phyloP scores from a whole-genome alignment of 2,797 vertebrate genomes.

The Danio jaintianensis region DNA sequence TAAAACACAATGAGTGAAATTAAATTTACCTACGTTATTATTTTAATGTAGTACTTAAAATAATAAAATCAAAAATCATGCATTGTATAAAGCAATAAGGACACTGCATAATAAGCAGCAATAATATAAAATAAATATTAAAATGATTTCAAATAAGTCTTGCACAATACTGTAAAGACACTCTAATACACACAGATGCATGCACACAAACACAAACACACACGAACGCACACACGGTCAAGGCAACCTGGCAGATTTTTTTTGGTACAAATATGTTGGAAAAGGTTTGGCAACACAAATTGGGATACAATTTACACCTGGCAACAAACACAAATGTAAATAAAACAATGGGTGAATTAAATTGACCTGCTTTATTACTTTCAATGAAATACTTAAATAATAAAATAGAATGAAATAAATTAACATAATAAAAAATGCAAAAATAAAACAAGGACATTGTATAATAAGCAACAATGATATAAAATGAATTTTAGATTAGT shows the following conservation, averaged over 20 bases:
- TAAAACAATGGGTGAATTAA: background rate
- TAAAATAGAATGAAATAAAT: background rate
- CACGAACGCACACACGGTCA: too few species aligned
- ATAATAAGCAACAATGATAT: too few species aligned
- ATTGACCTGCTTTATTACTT: background rate
- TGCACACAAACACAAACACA: too few species aligned
- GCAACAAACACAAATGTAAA: background rate
- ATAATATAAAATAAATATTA: too few species aligned
- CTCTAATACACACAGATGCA: background rate
- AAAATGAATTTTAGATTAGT: too few species aligned
- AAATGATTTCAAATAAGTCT: background rate
- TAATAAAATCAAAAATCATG: background rate
- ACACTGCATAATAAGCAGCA: background rate
- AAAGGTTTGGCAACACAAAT: background rate
- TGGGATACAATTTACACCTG: background rate
- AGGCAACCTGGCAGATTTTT: too few species aligned
- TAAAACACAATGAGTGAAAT: background rate
- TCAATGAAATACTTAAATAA: background rate
- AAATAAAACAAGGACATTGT: background rate
- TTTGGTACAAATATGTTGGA: too few species aligned
- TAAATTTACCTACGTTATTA: background rate
- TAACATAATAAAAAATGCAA: background rate
- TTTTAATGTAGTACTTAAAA: background rate
- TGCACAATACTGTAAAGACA: background rate
- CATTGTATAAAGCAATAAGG: background rate